Evolutionary conservation across 2,888 invertebrate species (phyloP), one percentile per base, ranked within the genome.

Genomic region (Ochlodes sylvanus): DNA sequence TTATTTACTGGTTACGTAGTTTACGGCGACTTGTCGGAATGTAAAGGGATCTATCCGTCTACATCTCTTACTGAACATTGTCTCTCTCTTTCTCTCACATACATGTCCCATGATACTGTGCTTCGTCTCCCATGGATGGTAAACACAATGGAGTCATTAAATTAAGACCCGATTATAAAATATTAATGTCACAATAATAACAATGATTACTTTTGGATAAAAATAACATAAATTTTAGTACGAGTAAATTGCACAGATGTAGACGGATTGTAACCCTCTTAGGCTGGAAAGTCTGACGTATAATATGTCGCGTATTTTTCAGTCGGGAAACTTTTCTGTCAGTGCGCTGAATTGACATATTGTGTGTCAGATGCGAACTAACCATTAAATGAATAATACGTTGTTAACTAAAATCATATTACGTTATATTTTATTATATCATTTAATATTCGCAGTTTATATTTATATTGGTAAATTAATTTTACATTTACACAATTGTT

Each of bases 1-100:
- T 54, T 9, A 2, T 1, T 56, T 61, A 58, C 66, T 61, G 21
- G 61, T 67, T 54, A 42, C n/a, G 54, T 60, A 65, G 52, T 52
- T 54, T 19, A 55, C 32, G 54, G 54, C n/a, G n/a, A n/a, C n/a
- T n/a, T 19, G 54, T 27, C 66, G 52, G 41, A 41, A 42, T 42
- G 2, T 55, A 17, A 47, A 9, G 10, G 10, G 50, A 17, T 17
- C 10, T 17, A 17, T 17, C 47, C 47, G 47, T 47, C 47, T 47
- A 17, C 17, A 17, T 47, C n/a, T 42, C 32, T 7, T 32, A 7
- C 7, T 32, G 32, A 32, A 32, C 7, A 32, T 32, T 32, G 7
- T 32, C 42, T 17, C 42, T n/a, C n/a, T n/a, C n/a, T n/a, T n/a
- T 42, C 14, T 10, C 42, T n/a, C 7, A 42, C 14, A 14, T 10